Percentiles rank a stretch among this genome's conserved stretches.
Conservation (phyloP, 2,888 invertebrate genomes). For the Ormyrus nitidulus region DNA sequence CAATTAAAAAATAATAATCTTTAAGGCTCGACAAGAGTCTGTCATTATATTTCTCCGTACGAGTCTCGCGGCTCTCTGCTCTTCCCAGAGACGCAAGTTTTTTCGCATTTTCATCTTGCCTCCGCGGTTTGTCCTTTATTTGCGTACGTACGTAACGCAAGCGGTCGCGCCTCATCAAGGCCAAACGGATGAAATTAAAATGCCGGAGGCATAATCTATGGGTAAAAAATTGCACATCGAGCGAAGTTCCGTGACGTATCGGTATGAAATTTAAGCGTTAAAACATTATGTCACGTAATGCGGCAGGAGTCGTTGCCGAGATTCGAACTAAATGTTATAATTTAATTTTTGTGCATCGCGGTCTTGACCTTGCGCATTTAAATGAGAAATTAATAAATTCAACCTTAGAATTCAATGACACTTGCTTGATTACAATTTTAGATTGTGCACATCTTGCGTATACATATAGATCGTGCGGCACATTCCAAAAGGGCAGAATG, state of each 20-base stretch:
- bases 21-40: too few species aligned
- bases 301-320: too few species aligned
- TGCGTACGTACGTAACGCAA: constrained; percentile 11
- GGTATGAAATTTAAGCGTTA: background rate
- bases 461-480: too few species aligned
- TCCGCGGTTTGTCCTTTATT: constrained; percentile 14
- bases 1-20: too few species aligned
- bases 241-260: background rate
- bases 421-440: too few species aligned
- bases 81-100: background rate
- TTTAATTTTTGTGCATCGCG: too few species aligned
- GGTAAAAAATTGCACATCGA: background rate
- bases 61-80: background rate
- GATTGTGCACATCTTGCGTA: too few species aligned
- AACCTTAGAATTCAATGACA: too few species aligned
- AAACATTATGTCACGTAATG: background rate
- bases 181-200: constrained; percentile 24
- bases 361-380: too few species aligned
- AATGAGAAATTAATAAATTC: too few species aligned
- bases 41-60: too few species aligned
- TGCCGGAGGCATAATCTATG: constrained; percentile 11
- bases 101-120: constrained; percentile 6
- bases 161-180: constrained; percentile 26
- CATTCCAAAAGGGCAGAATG: background rate
- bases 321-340: too few species aligned